phyloP scores from a whole-genome alignment of 2,888 invertebrate species.

The Rhopalosiphum nymphaeae region DNA sequence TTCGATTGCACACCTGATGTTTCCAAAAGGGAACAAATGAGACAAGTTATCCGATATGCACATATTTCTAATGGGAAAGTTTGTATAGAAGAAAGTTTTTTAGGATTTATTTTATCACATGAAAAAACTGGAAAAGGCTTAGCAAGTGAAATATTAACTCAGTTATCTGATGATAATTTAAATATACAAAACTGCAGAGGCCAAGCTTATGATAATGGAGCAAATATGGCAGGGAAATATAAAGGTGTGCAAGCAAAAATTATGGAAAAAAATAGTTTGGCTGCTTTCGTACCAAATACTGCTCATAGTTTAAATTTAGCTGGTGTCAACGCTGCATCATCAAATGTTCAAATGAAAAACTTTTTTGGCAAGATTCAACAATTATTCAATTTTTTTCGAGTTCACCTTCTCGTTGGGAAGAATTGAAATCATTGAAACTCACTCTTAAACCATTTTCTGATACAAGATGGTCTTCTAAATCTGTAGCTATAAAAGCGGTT shows the following conservation, averaged over 20 bases:
- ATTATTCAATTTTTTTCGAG: not conserved
- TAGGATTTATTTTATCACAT: not conserved
- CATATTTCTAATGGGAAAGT: not conserved
- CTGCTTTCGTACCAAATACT: not conserved
- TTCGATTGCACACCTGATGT: constrained; percentile 9
- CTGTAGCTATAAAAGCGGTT: constrained; percentile 26
- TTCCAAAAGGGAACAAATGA: constrained; percentile 52
- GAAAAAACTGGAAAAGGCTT: not conserved
- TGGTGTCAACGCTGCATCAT: not conserved
- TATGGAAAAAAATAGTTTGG: not conserved
- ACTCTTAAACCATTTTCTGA: not conserved
- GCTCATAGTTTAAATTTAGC: not conserved
- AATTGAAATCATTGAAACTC: constrained; percentile 8
- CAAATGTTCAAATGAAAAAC: not conserved
- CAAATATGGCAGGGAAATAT: not conserved
- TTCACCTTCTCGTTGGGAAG: constrained; percentile 29
- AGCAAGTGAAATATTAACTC: not conserved
- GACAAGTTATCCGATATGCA: constrained; percentile 27
- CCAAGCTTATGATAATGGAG: not conserved
- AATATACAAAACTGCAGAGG: not conserved
- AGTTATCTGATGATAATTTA: no score
- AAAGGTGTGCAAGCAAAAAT: not conserved
- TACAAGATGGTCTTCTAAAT: constrained; percentile 16
- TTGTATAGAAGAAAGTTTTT: not conserved
- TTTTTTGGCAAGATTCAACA: not conserved